Base-by-base conservation (phyloP, 2,113 vertebrate genomes). In the Uria lomvia region DNA sequence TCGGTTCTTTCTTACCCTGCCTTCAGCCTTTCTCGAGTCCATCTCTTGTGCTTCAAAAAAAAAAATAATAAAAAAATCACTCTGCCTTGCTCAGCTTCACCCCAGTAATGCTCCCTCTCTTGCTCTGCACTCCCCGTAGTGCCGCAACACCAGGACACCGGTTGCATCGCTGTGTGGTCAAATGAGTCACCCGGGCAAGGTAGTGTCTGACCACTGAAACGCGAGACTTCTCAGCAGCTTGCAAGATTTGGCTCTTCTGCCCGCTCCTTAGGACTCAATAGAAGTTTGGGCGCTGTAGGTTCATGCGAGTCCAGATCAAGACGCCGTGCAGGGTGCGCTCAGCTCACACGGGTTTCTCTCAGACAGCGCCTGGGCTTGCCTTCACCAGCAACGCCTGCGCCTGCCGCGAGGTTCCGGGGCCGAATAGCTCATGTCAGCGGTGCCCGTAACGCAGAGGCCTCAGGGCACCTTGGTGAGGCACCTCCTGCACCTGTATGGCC, bases 271-370 rank as follows among this genome's bases (percentile, higher is more conserved):
- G 53, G 67, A 26, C 19, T 27, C 23, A 12, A 0, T 1, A 43
- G 21, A 52, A 43, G 36, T 79, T 68, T 52, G 45, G 26, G 26
- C 77, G 59, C 59, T 27, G 58, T 30, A 40, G 27, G 45, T 80
- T 60, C 12, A 3, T 68, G 53, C 27, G 38, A 65, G 21, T 11
- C 8, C 50, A 8, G 12, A 5, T 52, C 23, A 49, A 65, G 49
- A 15, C 19, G 40, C 21, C 0, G 0, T 15, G 52, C 9, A n/a
- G 15, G 30, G 49, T 32, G 50, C 12, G 1, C 36, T 86, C 3
- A 3, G 19, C 24, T 77, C 29, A 3, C 4, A 0, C 5, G n/a
- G 11, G 32, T 75, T 88, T 74, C 32, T 65, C 85, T 75, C 42
- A 15, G 22, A 15, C 45, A 55, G 26, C 43, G 26, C 26, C 26